Evolutionary conservation across 1,140 invertebrate species (phyloP).

Genomic region (Brachionus sp.): DNA sequence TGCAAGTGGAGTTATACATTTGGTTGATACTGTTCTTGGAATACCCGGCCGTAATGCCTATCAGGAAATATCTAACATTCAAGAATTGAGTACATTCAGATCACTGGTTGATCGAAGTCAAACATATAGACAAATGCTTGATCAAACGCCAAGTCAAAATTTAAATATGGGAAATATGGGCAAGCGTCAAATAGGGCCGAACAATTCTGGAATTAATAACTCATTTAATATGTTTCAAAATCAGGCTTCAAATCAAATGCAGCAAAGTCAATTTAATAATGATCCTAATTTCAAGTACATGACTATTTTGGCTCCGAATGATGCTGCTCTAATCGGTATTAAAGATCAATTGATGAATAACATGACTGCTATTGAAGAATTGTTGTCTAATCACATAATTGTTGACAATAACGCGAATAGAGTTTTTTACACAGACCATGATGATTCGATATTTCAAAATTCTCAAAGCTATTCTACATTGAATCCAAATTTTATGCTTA

Average conservation of each 20-base stretch:
- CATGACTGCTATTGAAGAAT: conserved; percentile 10
- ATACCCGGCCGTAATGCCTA: conserved; percentile 17
- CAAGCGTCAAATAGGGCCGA: background rate
- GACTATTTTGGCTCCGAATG: conserved; percentile 19
- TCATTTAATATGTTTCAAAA: background rate
- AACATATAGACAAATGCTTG: conserved; percentile 15
- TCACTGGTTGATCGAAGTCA: conserved; percentile 13
- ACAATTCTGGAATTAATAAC: background rate
- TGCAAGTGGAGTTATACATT: conserved; percentile 36
- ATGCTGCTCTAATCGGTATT: conserved; percentile 8
- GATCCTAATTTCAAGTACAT: background rate
- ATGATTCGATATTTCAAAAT: background rate
- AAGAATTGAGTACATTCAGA: conserved; percentile 28
- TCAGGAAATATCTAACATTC: conserved; percentile 26
- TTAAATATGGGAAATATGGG: background rate
- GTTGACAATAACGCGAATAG: conserved; percentile 13
- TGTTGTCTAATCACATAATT: conserved; percentile 25
- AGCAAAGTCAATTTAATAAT: background rate
- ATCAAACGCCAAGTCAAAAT: background rate
- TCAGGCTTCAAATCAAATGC: background rate
- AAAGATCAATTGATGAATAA: conserved; percentile 9
- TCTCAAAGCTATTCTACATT: conserved; percentile 20
- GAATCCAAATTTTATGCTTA: conserved; percentile 14
- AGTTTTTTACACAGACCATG: conserved; percentile 28
- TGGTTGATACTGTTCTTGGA: conserved; percentile 32